Evolutionary conservation across 2,888 invertebrate species (phyloP).

Genomic region (Cephus rjabovi): DNA sequence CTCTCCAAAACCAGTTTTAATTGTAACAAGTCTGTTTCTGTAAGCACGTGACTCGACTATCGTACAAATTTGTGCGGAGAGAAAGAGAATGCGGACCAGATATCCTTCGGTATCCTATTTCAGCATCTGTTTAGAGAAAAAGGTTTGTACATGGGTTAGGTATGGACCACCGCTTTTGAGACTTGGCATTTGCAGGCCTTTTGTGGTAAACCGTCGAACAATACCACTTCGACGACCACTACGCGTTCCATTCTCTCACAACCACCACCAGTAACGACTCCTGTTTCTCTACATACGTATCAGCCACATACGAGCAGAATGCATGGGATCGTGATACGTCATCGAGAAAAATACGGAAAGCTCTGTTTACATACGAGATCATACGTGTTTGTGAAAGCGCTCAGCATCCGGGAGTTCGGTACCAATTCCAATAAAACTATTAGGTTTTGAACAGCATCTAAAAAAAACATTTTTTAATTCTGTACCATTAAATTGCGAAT

Average conservation of each 20-base stretch:
- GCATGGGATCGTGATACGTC: neutral
- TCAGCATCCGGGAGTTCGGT: neutral
- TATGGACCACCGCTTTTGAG: slow-evolving; percentile 50
- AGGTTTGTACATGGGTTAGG: slow-evolving; percentile 23
- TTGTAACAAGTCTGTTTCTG: neutral
- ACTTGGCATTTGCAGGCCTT: slow-evolving; percentile 62
- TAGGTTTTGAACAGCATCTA: neutral
- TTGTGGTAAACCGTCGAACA: slow-evolving; percentile 63
- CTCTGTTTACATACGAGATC: neutral
- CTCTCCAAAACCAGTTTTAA: neutral
- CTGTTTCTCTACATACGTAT: neutral
- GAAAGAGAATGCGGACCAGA: neutral
- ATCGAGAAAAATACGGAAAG: slow-evolving; percentile 6
- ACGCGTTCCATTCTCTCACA: neutral
- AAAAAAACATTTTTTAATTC: neutral
- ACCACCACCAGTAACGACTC: neutral
- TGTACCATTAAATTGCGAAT: neutral
- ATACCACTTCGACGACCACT: slow-evolving; percentile 32
- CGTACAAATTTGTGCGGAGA: neutral
- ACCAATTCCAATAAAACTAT: neutral
- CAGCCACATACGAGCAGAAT: neutral
- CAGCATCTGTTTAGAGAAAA: slow-evolving; percentile 59
- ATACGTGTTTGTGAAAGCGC: neutral
- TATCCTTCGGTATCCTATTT: slow-evolving; percentile 55
- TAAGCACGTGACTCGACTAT: slow-evolving; percentile 9